These are phyloP conservation scores for Apotomis capreana DNA, from an alignment of 2,888 invertebrate species.

Conservation along the genomic window DNA sequence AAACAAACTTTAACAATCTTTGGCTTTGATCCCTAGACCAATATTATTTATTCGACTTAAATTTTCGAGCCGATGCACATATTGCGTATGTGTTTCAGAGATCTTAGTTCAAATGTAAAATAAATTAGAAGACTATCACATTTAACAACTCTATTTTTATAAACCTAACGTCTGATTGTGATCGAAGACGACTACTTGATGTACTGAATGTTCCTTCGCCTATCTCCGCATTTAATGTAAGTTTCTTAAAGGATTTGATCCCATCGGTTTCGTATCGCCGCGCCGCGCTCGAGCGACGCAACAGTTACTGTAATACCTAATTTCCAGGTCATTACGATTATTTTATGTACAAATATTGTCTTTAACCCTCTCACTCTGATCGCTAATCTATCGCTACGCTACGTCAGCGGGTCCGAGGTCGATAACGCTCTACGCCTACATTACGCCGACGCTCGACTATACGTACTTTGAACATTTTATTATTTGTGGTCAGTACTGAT, in stretches of 20 bases:
- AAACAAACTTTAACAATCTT: constrained; percentile 88
- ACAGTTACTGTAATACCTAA: constrained; percentile 74
- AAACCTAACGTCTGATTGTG: constrained; percentile 80
- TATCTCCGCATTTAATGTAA: constrained; percentile 78
- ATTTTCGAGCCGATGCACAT: constrained; percentile 72
- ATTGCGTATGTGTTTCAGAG: constrained; percentile 71
- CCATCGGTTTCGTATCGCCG: constrained; percentile 81
- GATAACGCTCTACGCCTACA: constrained; percentile 75
- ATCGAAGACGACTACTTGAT: constrained; percentile 74
- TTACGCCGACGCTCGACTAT: constrained; percentile 68
- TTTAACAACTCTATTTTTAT: constrained; percentile 80
- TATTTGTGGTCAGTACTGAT: constrained; percentile 71
- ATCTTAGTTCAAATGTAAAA: constrained; percentile 77
- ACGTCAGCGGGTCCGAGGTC: constrained; percentile 78
- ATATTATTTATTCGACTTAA: constrained; percentile 80
- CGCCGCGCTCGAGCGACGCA: constrained; percentile 57
- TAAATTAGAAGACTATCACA: constrained; percentile 82
- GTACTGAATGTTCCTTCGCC: constrained; percentile 73
- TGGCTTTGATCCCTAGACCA: constrained; percentile 93
- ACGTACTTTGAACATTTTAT: constrained; percentile 71
- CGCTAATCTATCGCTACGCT: constrained; percentile 80
- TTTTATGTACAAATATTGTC: constrained; percentile 84
- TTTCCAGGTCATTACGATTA: constrained; percentile 79
- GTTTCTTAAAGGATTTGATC: constrained; percentile 84
- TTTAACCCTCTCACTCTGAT: constrained; percentile 84